Evolutionary conservation across 1,140 invertebrate genomes (phyloP), one percentile per base, ranked within the genome.

Genomic region (Polyergus mexicanus): DNA sequence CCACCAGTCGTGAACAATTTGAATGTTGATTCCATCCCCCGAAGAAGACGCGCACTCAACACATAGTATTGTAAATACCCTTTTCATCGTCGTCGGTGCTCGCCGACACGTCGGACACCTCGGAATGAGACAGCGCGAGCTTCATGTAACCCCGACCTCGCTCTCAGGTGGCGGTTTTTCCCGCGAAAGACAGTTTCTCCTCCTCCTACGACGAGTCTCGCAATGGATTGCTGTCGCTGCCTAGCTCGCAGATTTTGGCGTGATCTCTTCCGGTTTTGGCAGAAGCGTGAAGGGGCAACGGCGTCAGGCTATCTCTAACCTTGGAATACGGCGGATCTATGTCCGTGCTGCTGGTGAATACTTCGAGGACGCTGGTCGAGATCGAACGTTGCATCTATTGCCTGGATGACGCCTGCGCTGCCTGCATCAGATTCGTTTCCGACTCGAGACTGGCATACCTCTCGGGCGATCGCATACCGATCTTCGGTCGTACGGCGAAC

Each of bases 241-340:
- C 90, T 54, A 44, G 91, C 71, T 95, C 94, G 62, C 94, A 94
- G 22, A 95, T 94, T 87, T 94, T 94, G 7, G 94, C 94, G 35
- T 95, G 51, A 95, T 95, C 65, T 94, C 94, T 66, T 95, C 94
- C 0, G 88, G 72, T 71, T 86, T 88, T 5, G 85, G 86, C 0
- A 92, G 92, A 47, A 94, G 94, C 0, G 93, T 94, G 0, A 93
- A n/a, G 89, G 3, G 94, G 93, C 22, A 92, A 75, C 6, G 93
- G 94, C 2, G 94, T 95, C 41, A 95, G 69, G 75, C 94, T 94
- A 81, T 95, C 94, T 76, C 94, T 92, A 85, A 95, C 94, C 85
- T 94, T 95, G 65, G 94, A 95, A n/a, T 95, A 94, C n/a, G 94
- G 94, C 1, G 94, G 94, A 90, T 94, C 94, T 69, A 92, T 83